Conservation (phyloP, 2,888 invertebrate species). For the Cantharis rufa region DNA sequence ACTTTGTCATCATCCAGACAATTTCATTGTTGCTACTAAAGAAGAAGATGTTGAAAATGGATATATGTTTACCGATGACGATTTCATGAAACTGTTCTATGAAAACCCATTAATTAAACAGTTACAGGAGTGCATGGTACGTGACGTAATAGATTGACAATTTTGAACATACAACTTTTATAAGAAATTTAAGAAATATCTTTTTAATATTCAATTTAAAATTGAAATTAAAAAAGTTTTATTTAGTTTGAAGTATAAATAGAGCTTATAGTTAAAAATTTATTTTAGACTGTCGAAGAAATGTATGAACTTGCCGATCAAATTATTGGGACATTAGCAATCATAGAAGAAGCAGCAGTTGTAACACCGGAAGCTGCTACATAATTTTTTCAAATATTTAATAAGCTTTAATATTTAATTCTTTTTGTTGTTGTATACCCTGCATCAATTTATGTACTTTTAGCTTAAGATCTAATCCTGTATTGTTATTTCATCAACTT, state of each 20-base stretch:
- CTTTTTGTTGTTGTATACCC: neutral
- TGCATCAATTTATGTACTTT: neutral
- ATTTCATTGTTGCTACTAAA: slow-evolving; percentile 44
- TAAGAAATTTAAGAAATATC: neutral
- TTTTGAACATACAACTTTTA: slow-evolving; percentile 7
- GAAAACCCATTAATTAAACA: slow-evolving; percentile 65
- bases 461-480: neutral
- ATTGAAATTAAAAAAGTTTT: neutral
- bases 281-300: slow-evolving; percentile 69
- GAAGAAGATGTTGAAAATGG: slow-evolving; percentile 58
- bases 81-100: slow-evolving; percentile 64
- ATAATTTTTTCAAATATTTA: neutral
- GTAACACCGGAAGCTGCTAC: slow-evolving; percentile 9
- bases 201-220: neutral
- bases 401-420: neutral
- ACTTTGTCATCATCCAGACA: slow-evolving; percentile 55
- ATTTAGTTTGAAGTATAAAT: neutral
- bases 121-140: slow-evolving; percentile 64
- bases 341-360: slow-evolving; percentile 5
- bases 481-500: neutral
- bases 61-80: slow-evolving; percentile 63
- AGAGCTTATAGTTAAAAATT: neutral
- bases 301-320: slow-evolving; percentile 69
- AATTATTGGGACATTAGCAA: slow-evolving; percentile 60
- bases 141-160: slow-evolving; percentile 15